Percentiles rank a stretch among this genome's conserved stretches.
These are phyloP conservation scores for Lethrus apterus DNA, from an alignment of 1,140 invertebrate species.

Conservation along the genomic window DNA sequence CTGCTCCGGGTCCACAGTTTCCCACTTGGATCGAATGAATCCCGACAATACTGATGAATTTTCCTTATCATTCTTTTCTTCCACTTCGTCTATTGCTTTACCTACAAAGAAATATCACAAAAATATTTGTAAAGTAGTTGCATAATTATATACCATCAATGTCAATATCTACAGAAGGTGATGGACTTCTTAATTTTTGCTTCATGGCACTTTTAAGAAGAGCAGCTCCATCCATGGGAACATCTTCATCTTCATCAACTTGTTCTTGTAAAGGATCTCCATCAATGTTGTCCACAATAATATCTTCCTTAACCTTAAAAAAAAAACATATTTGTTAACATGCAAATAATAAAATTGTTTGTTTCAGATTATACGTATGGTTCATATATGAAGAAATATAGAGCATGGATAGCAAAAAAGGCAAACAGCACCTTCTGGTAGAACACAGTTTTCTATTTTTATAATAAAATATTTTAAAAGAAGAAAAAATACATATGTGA, in stretches of 20 bases:
- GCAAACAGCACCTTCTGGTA: too few relatives aligned
- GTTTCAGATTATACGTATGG: too few relatives aligned
- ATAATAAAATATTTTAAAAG: too few relatives aligned
- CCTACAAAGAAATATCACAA: too few relatives aligned
- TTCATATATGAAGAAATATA: too few relatives aligned
- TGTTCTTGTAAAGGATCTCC: constrained; percentile 57
- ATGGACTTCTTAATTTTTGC: constrained; percentile 33
- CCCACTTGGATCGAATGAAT: constrained; percentile 90
- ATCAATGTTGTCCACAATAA: constrained; percentile 47
- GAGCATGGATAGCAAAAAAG: too few relatives aligned
- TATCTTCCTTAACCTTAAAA: constrained; percentile 39
- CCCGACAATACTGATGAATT: constrained; percentile 40
- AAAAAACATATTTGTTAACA: too few relatives aligned
- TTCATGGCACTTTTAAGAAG: constrained; percentile 63
- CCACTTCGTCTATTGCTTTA: constrained; percentile 26
- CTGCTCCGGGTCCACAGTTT: constrained; percentile 84
- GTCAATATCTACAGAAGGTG: constrained; percentile 28
- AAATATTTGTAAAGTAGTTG: constrained; percentile 1
- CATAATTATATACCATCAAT: constrained; percentile 28
- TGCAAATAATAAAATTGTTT: too few relatives aligned
- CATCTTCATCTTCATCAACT: constrained; percentile 56
- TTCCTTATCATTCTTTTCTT: constrained; percentile 18
- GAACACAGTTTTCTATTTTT: too few relatives aligned
- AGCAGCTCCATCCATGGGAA: constrained; percentile 75
- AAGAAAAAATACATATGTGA: too few relatives aligned